Percentiles rank a stretch among this genome's conserved stretches.
These are phyloP conservation scores for Alethe diademata DNA, from an alignment of 2,113 vertebrate genomes.

Conservation along the genomic window DNA sequence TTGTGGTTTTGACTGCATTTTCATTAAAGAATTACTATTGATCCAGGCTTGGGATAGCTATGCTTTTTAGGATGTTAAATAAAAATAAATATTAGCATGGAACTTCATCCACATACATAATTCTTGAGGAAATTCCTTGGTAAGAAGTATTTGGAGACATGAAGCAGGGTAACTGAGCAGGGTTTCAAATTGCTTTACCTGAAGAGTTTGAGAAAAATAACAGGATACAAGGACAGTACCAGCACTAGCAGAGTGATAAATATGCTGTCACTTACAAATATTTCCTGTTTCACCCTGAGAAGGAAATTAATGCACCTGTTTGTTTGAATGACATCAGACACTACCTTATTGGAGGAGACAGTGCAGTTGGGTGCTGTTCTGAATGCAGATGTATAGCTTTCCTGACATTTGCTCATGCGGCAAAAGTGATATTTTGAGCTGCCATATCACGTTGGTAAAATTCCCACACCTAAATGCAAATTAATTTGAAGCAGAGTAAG, in stretches of 20 bases:
- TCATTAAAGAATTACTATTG: not conserved
- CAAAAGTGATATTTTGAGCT: slow-evolving; percentile 44
- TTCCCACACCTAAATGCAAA: slow-evolving; percentile 11
- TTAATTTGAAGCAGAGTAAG: slow-evolving; percentile 5
- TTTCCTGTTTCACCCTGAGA: slow-evolving; percentile 6
- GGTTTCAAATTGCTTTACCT: not conserved
- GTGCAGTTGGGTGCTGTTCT: not conserved
- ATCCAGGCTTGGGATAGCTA: not conserved
- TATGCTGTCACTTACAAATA: not conserved
- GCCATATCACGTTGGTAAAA: slow-evolving; percentile 27
- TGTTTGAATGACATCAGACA: slow-evolving; percentile 23
- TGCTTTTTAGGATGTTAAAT: not conserved
- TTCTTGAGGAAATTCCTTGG: not conserved
- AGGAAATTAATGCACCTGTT: slow-evolving; percentile 12
- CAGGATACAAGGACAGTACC: not conserved
- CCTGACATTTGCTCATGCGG: not conserved
- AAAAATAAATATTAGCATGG: not conserved
- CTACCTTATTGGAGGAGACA: not conserved
- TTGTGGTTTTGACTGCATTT: not conserved
- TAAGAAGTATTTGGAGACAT: not conserved
- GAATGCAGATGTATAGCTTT: slow-evolving; percentile 19
- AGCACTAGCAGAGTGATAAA: not conserved
- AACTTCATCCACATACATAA: not conserved
- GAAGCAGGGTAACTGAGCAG: not conserved
- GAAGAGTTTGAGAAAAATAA: not conserved